A percentile compares a stretch with the other conserved stretches of the same genome.
phyloP scores from a whole-genome alignment of 2,888 invertebrate genomes.

The Eurois occulta region DNA sequence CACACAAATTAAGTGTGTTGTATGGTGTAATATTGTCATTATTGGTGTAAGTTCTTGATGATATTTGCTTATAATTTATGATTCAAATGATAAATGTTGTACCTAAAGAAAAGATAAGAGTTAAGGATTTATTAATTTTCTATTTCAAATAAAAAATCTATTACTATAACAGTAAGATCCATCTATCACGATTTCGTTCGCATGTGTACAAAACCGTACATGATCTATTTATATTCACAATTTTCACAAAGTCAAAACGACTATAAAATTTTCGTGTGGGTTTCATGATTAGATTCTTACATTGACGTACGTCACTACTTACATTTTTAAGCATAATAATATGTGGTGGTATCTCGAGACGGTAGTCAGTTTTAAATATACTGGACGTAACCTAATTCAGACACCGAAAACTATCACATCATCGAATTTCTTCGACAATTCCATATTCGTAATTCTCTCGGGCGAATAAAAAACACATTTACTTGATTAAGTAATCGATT shows the following conservation, averaged over 20 bases:
- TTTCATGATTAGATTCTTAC: background rate
- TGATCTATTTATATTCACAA: conserved; percentile 12
- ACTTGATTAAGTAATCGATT: background rate
- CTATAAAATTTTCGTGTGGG: conserved; percentile 30
- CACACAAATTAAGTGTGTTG: background rate
- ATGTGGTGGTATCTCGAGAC: background rate
- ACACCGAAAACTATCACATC: background rate
- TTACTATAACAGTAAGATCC: background rate
- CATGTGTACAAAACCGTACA: background rate
- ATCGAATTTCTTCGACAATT: background rate
- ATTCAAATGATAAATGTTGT: background rate
- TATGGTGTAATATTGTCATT: background rate
- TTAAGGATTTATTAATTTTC: background rate
- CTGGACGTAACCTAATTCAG: too few relatives aligned
- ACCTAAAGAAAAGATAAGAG: background rate
- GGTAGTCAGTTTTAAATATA: background rate
- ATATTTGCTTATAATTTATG: background rate
- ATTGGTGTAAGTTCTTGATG: background rate
- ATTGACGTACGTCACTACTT: conserved; percentile 24
- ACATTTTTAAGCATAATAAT: conserved; percentile 2
- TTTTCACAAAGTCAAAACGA: conserved; percentile 4
- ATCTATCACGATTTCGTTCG: background rate
- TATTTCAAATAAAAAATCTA: background rate
- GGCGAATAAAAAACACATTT: background rate
- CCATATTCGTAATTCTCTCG: too few relatives aligned